Percentiles rank a stretch among this genome's conserved stretches.
These are phyloP conservation scores for Upupa epops DNA, from an alignment of 2,113 vertebrate species.

Conservation along the genomic window DNA sequence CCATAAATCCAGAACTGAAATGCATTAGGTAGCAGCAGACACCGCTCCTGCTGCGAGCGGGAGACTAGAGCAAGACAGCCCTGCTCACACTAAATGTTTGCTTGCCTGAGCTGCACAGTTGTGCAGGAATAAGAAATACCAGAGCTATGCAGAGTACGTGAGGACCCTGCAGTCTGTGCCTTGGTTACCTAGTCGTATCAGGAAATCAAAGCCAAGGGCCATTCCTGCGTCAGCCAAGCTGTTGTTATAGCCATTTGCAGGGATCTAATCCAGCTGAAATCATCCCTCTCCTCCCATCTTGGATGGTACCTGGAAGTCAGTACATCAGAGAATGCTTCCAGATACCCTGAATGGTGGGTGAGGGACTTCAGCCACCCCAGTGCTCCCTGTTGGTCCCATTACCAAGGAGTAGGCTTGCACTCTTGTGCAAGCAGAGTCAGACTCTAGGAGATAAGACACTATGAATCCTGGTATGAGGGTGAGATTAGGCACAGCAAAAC, in stretches of 20 bases:
- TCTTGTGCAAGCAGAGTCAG: background rate
- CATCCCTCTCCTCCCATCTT: background rate
- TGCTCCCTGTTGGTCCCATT: background rate
- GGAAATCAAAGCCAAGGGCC: background rate
- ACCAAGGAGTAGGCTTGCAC: background rate
- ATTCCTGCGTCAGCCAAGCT: background rate
- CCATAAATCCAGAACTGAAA: background rate
- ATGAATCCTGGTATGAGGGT: background rate
- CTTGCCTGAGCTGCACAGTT: background rate
- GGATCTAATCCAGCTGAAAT: background rate
- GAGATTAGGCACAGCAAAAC: background rate
- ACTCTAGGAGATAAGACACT: background rate
- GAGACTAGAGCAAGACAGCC: background rate
- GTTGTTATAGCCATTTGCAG: background rate
- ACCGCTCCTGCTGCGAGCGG: background rate
- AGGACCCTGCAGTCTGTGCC: background rate
- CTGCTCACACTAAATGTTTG: background rate
- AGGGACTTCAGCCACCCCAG: background rate
- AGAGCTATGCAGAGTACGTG: background rate
- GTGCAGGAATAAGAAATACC: background rate
- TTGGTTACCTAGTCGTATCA: fast-evolving
- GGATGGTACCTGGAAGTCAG: background rate
- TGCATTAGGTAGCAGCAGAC: background rate
- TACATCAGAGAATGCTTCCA: background rate
- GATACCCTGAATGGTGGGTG: fast-evolving